phyloP scores from a whole-genome alignment of 2,888 invertebrate species.

The Tipula lateralis region DNA sequence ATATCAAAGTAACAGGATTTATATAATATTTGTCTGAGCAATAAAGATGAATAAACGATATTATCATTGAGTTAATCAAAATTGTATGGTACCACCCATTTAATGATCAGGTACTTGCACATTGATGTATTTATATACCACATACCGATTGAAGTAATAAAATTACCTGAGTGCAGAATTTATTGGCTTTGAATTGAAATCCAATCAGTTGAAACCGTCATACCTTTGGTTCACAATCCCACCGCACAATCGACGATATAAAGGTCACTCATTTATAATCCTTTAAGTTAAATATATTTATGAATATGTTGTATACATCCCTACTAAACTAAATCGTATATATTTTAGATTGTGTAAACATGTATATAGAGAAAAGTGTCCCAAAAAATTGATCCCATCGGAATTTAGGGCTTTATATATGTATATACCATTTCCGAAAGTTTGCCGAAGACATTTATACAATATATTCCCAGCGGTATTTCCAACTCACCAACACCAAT shows the following conservation, averaged over 20 bases:
- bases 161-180: not conserved
- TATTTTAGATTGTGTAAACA: not conserved
- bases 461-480: not conserved
- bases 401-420: not conserved
- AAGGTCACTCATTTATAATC: not conserved
- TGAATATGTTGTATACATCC: not conserved
- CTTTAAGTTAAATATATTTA: no score
- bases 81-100: not conserved
- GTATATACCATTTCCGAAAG: not conserved
- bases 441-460: not conserved
- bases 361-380: not conserved
- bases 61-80: not conserved
- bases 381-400: not conserved
- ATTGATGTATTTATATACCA: no score
- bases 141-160: no score
- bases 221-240: not conserved
- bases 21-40: not conserved
- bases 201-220: not conserved
- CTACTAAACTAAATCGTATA: not conserved
- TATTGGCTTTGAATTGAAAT: not conserved
- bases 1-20: not conserved
- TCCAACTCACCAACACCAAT: constrained; percentile 19
- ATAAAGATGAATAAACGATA: not conserved
- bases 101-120: not conserved
- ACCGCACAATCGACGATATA: not conserved